phyloP scores from a whole-genome alignment of 2,888 invertebrate species.

The Stenolophus ochropezus region DNA sequence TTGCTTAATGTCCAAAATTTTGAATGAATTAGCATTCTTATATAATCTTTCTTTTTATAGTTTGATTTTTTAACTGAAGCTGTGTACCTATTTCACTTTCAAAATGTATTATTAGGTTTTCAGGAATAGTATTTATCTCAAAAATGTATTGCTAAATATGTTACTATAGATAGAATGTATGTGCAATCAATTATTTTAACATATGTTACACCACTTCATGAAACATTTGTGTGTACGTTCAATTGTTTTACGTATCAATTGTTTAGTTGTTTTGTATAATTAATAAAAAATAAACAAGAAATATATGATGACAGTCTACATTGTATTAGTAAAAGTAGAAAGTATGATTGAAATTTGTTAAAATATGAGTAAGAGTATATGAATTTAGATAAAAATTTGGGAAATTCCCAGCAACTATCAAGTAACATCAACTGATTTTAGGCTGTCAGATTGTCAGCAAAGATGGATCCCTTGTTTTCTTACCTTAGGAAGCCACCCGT shows the following conservation, averaged over 20 bases:
- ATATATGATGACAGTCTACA: neutral
- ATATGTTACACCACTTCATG: slow-evolving; percentile 10
- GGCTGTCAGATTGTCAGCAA: slow-evolving; percentile 33
- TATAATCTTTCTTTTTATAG: slow-evolving; percentile 28
- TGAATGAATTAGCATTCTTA: slow-evolving; percentile 7
- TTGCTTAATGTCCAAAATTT: neutral
- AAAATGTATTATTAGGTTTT: slow-evolving; percentile 20
- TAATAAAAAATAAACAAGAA: neutral
- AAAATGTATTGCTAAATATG: neutral
- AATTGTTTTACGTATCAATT: neutral
- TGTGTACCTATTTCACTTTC: slow-evolving; percentile 15
- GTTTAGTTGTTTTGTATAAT: neutral
- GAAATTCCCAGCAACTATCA: neutral
- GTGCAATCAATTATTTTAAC: neutral
- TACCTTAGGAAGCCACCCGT: slow-evolving; percentile 86
- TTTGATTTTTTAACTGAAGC: slow-evolving; percentile 5
- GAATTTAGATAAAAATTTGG: neutral
- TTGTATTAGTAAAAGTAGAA: neutral
- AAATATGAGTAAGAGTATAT: neutral
- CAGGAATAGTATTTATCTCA: neutral
- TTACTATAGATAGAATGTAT: neutral
- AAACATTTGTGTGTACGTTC: neutral
- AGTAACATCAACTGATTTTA: neutral
- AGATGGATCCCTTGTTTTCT: slow-evolving; percentile 67
- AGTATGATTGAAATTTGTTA: neutral